These are phyloP conservation scores for Trissolcus basalis DNA, from an alignment of 1,140 invertebrate genomes.

Conservation along the genomic window DNA sequence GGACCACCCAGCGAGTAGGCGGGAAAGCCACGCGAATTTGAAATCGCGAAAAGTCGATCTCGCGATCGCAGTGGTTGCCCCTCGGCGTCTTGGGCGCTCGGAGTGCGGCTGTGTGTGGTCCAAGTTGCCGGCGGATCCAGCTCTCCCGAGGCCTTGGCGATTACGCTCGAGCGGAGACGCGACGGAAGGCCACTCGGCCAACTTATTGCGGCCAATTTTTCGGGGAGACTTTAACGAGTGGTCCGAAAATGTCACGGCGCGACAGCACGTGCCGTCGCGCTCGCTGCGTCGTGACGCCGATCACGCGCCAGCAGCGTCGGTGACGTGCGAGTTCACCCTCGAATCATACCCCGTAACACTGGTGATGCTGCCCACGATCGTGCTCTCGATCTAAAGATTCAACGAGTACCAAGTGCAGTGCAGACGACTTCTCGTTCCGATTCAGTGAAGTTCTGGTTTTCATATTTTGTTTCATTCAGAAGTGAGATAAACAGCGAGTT, in stretches of 20 bases:
- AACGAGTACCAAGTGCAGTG: conserved; percentile 10
- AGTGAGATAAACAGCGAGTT: conserved; percentile 6
- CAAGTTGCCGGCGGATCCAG: conserved; percentile 41
- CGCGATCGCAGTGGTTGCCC: conserved; percentile 14
- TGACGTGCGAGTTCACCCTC: conserved; percentile 29
- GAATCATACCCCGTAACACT: too few species aligned
- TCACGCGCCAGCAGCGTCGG: conserved; percentile 22
- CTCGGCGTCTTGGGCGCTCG: conserved; percentile 4
- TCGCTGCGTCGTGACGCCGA: conserved; percentile 37
- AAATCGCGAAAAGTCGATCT: conserved; percentile 41
- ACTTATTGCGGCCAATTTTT: conserved; percentile 33
- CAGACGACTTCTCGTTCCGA: conserved; percentile 4
- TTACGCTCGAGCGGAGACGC: conserved; percentile 22
- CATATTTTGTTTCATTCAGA: conserved; percentile 1
- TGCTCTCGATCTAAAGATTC: conserved; percentile 3
- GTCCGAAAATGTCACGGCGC: conserved; percentile 57
- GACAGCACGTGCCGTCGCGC: conserved; percentile 60
- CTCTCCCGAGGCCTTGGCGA: conserved; percentile 36
- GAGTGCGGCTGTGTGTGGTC: conserved; percentile 65
- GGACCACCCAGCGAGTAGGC: conserved; percentile 43
- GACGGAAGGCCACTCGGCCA: neutral
- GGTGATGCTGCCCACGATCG: too few species aligned
- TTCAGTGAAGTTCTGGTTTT: conserved; percentile 18
- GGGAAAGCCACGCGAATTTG: conserved; percentile 43
- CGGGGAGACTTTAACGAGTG: conserved; percentile 64